Evolutionary conservation across 1,140 invertebrate genomes (phyloP).

Genomic region (Neodiprion pinetum): DNA sequence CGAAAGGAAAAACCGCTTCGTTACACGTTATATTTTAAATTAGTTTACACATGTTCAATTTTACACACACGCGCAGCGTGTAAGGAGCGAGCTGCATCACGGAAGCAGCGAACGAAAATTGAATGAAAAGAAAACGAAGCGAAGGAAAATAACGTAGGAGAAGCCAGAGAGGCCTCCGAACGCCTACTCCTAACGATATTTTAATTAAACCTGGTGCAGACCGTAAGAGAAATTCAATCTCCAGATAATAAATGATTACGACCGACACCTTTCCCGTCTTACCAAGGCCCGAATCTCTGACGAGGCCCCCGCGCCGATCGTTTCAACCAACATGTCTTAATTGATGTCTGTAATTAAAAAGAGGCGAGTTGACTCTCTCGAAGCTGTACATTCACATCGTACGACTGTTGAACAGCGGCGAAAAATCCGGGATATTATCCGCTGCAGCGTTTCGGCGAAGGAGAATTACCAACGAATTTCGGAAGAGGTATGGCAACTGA

Average conservation of each 20-base stretch:
- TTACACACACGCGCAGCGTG: not conserved
- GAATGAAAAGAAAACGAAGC: not conserved
- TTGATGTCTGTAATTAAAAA: not conserved
- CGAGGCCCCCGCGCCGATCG: not conserved
- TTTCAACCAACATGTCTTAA: not conserved
- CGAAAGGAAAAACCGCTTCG: no score
- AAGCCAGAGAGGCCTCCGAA: not conserved
- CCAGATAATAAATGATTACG: conserved; percentile 6
- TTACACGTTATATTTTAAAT: no score
- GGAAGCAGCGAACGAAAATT: not conserved
- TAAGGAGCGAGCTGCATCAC: not conserved
- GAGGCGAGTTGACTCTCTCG: no score
- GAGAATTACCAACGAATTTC: no score
- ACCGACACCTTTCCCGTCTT: not conserved
- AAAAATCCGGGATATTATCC: no score
- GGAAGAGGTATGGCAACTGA: no score
- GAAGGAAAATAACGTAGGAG: not conserved
- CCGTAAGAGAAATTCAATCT: not conserved
- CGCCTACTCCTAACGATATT: conserved; percentile 4
- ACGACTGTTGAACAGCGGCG: no score
- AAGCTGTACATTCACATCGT: no score
- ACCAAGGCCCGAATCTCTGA: not conserved
- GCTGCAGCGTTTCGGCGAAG: no score
- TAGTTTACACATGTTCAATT: no score
- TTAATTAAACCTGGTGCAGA: not conserved